Percentiles rank a stretch among this genome's conserved stretches.
phyloP scores from a whole-genome alignment of 2,113 vertebrate species.

The Saguinus imperator region DNA sequence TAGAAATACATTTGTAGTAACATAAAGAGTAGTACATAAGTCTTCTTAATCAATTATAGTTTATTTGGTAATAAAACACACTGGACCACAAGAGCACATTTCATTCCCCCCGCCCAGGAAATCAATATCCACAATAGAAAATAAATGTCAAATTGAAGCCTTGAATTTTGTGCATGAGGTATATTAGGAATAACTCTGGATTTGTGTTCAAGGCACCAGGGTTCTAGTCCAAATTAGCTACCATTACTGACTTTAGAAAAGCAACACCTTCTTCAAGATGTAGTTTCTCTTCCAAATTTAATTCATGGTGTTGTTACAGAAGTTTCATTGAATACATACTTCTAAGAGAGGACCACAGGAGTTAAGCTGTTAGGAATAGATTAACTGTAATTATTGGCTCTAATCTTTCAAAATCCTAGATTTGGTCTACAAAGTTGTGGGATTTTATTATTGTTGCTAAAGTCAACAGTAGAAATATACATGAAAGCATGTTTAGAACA shows the following conservation, averaged over 20 bases:
- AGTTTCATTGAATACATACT: constrained; percentile 21
- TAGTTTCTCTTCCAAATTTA: constrained; percentile 49
- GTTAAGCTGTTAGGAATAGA: background rate
- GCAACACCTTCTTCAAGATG: background rate
- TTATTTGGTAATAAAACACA: constrained; percentile 60
- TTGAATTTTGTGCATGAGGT: constrained; percentile 35
- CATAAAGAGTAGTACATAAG: constrained; percentile 34
- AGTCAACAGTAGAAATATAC: background rate
- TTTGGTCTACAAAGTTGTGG: background rate
- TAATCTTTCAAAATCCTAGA: constrained; percentile 35
- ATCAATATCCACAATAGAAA: constrained; percentile 61
- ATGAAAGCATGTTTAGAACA: background rate
- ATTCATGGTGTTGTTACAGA: constrained; percentile 23
- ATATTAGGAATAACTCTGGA: background rate
- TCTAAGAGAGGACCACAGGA: background rate
- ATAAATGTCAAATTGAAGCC: constrained; percentile 52
- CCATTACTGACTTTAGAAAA: constrained; percentile 17
- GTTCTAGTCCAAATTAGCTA: constrained; percentile 28
- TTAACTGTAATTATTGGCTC: background rate
- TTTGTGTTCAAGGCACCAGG: background rate
- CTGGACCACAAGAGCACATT: constrained; percentile 17
- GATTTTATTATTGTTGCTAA: constrained; percentile 20
- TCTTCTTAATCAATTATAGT: constrained; percentile 59
- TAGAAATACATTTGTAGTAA: constrained; percentile 51
- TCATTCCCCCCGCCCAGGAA: constrained; percentile 36